Conservation (phyloP, 2,888 invertebrate species). For the Chrysolina oricalcia region DNA sequence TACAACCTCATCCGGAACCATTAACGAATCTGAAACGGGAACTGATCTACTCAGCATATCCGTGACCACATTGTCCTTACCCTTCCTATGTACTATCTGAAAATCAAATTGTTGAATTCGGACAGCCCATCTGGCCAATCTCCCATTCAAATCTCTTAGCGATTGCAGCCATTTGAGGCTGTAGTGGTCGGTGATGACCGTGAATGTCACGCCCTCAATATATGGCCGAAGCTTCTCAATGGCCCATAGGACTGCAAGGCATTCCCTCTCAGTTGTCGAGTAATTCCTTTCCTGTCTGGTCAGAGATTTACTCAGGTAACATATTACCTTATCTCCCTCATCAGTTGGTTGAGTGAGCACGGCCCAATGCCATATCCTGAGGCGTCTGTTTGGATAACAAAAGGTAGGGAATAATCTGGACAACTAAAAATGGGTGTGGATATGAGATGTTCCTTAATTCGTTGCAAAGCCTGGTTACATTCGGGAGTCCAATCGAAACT, state of each 20-base stretch:
- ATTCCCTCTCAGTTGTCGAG: not conserved
- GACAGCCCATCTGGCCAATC: conserved; percentile 28
- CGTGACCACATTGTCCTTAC: conserved; percentile 1
- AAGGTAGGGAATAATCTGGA: conserved; percentile 37
- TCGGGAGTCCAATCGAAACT: too few species aligned
- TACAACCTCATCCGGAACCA: not conserved
- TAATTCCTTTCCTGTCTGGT: not conserved
- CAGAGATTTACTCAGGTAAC: not conserved
- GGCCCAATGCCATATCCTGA: conserved; percentile 40
- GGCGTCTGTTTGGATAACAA: conserved; percentile 38
- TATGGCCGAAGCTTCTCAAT: not conserved
- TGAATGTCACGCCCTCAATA: not conserved
- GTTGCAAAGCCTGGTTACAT: too few species aligned
- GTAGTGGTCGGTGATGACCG: conserved; percentile 1
- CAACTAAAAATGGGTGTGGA: conserved; percentile 25
- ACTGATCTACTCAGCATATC: conserved; percentile 9
- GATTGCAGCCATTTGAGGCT: conserved; percentile 4
- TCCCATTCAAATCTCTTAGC: conserved; percentile 10
- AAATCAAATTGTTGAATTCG: conserved; percentile 25
- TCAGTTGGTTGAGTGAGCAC: too few species aligned
- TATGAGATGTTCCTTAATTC: too few species aligned
- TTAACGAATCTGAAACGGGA: not conserved
- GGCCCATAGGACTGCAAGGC: not conserved
- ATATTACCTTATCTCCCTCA: not conserved
- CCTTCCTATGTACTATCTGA: conserved; percentile 5